These are phyloP conservation scores for Elysia crispata DNA, from an alignment of 2,888 invertebrate species.

Conservation along the genomic window DNA sequence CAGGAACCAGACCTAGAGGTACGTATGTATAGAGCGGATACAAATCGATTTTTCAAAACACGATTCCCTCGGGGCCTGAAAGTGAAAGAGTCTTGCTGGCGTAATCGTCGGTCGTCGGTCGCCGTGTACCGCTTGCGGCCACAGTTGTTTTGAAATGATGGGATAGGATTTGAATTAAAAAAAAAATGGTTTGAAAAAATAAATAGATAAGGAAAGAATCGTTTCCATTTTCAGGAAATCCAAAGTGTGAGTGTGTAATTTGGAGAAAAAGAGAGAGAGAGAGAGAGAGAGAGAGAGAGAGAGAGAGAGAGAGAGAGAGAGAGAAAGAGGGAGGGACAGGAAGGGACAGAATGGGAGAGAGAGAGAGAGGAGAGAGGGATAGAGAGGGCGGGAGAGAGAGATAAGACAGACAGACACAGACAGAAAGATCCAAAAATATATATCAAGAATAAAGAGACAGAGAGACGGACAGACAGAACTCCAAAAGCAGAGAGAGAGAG, in stretches of 20 bases:
- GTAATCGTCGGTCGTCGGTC: not conserved
- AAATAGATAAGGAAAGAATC: not conserved
- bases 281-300: not conserved
- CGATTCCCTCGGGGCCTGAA: too few relatives aligned
- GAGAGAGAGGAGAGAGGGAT: conserved; percentile 23
- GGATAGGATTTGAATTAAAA: not conserved
- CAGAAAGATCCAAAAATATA: too few relatives aligned
- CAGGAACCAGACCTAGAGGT: too few relatives aligned
- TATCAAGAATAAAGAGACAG: conserved; percentile 13
- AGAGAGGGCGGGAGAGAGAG: conserved; percentile 32
- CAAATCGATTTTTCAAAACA: too few relatives aligned
- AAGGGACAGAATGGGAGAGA: not conserved
- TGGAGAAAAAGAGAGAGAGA: conserved; percentile 1
- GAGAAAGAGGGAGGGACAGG: not conserved
- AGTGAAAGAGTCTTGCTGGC: not conserved
- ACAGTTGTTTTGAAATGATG: not conserved
- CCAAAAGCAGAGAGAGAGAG: too few relatives aligned
- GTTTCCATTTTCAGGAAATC: too few relatives aligned
- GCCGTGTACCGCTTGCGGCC: not conserved
- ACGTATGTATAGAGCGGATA: too few relatives aligned
- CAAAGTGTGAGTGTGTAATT: not conserved
- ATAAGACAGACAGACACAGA: conserved; percentile 5
- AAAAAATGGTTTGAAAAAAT: not conserved
- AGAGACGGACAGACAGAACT: conserved; percentile 12
- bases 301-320: conserved; percentile 1